Evolutionary conservation across 2,797 vertebrate genomes (phyloP).

Genomic region (Notoglanidium macrostoma): DNA sequence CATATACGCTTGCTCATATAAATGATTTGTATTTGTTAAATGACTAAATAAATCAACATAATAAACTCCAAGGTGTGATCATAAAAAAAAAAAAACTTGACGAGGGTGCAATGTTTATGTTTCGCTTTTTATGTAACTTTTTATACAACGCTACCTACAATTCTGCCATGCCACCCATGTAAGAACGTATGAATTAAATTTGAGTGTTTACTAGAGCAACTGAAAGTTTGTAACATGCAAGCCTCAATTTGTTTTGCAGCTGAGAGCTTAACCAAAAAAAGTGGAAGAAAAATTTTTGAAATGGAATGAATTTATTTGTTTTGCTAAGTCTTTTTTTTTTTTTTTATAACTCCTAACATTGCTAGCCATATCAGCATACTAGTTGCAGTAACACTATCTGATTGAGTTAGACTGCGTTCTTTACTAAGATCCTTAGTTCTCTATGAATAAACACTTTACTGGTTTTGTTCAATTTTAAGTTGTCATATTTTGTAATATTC

Average conservation of each 20-base stretch:
- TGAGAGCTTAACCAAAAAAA: neutral
- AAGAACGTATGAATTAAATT: neutral
- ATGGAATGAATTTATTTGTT: neutral
- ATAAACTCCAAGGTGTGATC: neutral
- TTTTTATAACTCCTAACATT: neutral
- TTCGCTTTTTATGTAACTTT: neutral
- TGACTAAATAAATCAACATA: neutral
- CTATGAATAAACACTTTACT: neutral
- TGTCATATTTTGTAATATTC: neutral
- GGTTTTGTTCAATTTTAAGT: neutral
- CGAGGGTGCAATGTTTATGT: neutral
- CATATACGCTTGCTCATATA: neutral
- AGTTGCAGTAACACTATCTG: neutral
- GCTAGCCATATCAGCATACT: neutral
- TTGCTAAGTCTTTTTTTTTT: neutral
- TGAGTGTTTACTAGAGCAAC: neutral
- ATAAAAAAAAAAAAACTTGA: neutral
- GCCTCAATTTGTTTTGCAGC: neutral
- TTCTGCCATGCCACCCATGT: neutral
- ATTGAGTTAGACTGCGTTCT: neutral
- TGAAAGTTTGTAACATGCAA: neutral
- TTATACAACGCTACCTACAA: neutral
- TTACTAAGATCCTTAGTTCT: neutral
- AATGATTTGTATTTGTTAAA: neutral
- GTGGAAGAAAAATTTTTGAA: too few species aligned